Base-by-base conservation (phyloP, 2,888 invertebrate genomes). In the Pilophorus perplexus region DNA sequence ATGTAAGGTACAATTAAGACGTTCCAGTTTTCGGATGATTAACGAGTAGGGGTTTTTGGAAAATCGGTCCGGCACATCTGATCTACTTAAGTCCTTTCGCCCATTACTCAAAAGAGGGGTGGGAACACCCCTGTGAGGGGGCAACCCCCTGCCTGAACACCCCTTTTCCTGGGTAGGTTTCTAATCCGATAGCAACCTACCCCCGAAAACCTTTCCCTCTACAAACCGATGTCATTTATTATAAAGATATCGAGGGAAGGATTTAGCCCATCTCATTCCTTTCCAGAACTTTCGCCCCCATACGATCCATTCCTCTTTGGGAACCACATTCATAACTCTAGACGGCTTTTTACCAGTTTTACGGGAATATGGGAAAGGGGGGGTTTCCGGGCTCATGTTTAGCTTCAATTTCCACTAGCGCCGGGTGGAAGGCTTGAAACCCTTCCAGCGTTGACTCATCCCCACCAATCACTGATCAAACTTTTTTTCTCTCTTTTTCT, bases 221-320 rank as follows among this genome's bases (percentile, higher is more conserved):
- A 6, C 28, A 27, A 59, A 42, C 64, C 50, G 50, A 64, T 64
- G 64, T 64, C 64, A 64, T 64, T 64, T 64, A 64, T 64, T 64
- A 64, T 64, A 64, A 64, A 64, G 64, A 64, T 64, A 64, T 64
- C 64, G 64, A 48, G 42, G 64, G 64, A 50, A 52, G 52, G 52
- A 52, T 52, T 52, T 52, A 28, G 52, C 52, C 52, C 52, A 52
- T 52, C 52, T 52, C 52, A 52, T 52, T 52, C 52, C 52, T 52
- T 52, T 28, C 52, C 52, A 52, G 52, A 52, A 52, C 48, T 48
- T 48, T 48, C 20, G 48, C 33, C 16, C 33, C 28, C 28, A 25
- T 28, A 25, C 52, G 25, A 28, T 27, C 50, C 28, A 52, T 52
- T 52, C 52, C 52, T 25, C 48, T 50, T 27, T 28, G 8, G n/a